Evolutionary conservation across 2,888 invertebrate genomes (phyloP).

Genomic region (Heliconius erato): DNA sequence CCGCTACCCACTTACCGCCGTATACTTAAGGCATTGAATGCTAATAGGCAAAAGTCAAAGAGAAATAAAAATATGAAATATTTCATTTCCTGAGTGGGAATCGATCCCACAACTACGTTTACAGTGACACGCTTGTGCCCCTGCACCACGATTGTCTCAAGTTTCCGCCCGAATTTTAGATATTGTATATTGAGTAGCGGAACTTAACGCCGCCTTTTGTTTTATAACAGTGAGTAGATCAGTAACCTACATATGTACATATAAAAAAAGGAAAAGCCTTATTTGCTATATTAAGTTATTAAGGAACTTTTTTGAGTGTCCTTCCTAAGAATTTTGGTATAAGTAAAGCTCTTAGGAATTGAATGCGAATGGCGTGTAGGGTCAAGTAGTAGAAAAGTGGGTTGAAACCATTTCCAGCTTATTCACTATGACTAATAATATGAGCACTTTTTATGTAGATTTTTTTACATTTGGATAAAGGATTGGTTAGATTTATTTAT

Average conservation of each 20-base stretch:
- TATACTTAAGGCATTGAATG: too few species aligned
- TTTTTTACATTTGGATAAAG: neutral
- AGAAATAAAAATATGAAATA: too few species aligned
- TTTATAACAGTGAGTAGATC: too few species aligned
- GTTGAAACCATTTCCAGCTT: conserved; percentile 4
- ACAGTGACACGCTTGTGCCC: too few species aligned
- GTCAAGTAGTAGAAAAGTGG: conserved; percentile 28
- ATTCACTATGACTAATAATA: neutral
- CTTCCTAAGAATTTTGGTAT: conserved; percentile 24
- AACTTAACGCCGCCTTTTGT: too few species aligned
- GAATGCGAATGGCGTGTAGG: conserved; percentile 31
- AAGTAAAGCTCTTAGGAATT: conserved; percentile 24
- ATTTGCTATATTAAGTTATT: neutral
- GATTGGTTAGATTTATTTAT: neutral
- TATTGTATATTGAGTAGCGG: too few species aligned
- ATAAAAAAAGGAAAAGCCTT: neutral
- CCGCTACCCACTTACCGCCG: too few species aligned
- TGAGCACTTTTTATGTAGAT: neutral
- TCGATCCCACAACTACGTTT: too few species aligned
- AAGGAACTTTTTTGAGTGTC: conserved; percentile 17
- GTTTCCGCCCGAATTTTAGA: too few species aligned
- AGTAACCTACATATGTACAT: neutral
- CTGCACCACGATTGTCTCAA: too few species aligned
- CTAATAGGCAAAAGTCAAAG: too few species aligned
- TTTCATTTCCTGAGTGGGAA: too few species aligned